Conservation (phyloP, 2,888 invertebrate species). For the Neoscelio sp. region DNA sequence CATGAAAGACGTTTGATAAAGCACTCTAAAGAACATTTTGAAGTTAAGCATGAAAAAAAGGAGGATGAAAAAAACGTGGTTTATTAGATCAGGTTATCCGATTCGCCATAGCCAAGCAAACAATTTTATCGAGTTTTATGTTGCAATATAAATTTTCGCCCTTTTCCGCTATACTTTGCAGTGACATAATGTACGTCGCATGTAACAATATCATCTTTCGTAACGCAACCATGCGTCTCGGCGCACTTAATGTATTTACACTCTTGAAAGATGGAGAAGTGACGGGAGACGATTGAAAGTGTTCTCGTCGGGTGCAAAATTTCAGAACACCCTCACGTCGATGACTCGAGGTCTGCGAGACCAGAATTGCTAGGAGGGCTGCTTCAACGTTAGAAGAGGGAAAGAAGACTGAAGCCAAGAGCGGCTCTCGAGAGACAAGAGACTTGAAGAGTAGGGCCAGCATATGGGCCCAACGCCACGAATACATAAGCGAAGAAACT, state of each 20-base stretch:
- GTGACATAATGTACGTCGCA: conserved; percentile 55
- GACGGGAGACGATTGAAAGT: conserved; percentile 61
- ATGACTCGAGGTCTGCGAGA: conserved; percentile 61
- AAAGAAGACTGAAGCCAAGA: conserved; percentile 50
- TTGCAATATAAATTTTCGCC: conserved; percentile 57
- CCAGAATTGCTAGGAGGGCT: conserved; percentile 52
- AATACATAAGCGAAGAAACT: conserved; percentile 8
- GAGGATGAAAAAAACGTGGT: conserved; percentile 1
- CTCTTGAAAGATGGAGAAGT: conserved; percentile 65
- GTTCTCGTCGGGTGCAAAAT: conserved; percentile 64
- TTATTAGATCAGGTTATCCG: conserved; percentile 33
- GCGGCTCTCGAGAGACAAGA: conserved; percentile 41
- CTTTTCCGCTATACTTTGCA: conserved; percentile 41
- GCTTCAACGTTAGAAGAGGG: conserved; percentile 20
- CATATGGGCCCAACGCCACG: conserved; percentile 25
- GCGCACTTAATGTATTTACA: conserved; percentile 66
- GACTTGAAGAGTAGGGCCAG: conserved; percentile 29
- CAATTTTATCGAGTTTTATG: conserved; percentile 53
- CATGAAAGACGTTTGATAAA: no score
- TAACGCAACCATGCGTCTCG: conserved; percentile 60
- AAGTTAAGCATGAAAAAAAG: not conserved
- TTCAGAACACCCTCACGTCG: conserved; percentile 63
- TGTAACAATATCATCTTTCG: conserved; percentile 65
- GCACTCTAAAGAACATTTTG: not conserved
- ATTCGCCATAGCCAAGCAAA: conserved; percentile 33